phyloP scores from a whole-genome alignment of 2,113 vertebrate genomes.

The Aegotheles bennettii region DNA sequence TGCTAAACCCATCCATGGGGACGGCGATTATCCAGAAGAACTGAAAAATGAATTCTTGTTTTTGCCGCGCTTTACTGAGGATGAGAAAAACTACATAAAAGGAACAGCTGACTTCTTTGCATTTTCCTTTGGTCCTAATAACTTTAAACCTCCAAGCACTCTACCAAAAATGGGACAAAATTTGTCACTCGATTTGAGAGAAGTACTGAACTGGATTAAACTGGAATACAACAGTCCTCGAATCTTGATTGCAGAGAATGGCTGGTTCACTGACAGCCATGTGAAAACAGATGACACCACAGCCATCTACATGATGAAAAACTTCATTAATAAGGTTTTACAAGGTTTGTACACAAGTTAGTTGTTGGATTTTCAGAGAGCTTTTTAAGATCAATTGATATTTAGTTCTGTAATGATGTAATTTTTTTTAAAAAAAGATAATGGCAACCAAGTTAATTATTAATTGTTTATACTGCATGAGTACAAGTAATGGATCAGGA shows the following conservation, averaged over 20 bases:
- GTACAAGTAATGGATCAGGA: neutral
- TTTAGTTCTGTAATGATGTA: neutral
- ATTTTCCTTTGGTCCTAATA: constrained; percentile 92
- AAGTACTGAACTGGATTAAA: constrained; percentile 87
- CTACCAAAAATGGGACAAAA: constrained; percentile 78
- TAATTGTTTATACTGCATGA: constrained; percentile 4
- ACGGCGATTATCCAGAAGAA: constrained; percentile 86
- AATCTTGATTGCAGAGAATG: constrained; percentile 88
- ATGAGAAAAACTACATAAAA: constrained; percentile 79
- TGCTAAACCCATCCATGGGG: constrained; percentile 86
- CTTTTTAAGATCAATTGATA: neutral
- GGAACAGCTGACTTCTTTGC: constrained; percentile 94
- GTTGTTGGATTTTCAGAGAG: neutral
- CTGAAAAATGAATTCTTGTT: constrained; percentile 71
- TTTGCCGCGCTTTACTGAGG: constrained; percentile 79
- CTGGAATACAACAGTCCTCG: constrained; percentile 82
- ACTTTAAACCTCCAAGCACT: constrained; percentile 77
- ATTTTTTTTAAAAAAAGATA: neutral
- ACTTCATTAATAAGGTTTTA: constrained; percentile 89
- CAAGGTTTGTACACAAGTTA: constrained; percentile 77
- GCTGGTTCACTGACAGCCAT: constrained; percentile 89
- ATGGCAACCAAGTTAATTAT: constrained; percentile 27
- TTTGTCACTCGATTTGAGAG: constrained; percentile 82
- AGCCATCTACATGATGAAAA: constrained; percentile 90
- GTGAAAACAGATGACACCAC: constrained; percentile 88